These are phyloP conservation scores for Caerostris darwini DNA, from an alignment of 1,140 invertebrate genomes.

Conservation along the genomic window DNA sequence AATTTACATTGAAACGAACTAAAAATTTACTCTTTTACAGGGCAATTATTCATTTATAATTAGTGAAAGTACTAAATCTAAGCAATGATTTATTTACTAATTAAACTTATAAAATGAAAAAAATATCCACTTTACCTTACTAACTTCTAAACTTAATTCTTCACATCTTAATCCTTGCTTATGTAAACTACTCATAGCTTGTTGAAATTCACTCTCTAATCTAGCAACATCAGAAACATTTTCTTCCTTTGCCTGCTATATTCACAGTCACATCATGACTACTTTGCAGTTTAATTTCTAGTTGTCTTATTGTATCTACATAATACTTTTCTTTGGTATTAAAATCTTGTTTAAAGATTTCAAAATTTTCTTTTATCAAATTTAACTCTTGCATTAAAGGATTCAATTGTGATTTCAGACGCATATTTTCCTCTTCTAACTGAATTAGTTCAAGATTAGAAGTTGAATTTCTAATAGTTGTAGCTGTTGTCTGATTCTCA, in stretches of 20 bases:
- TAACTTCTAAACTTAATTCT: slow-evolving; percentile 92
- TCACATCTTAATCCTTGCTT: slow-evolving; percentile 93
- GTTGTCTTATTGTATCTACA: slow-evolving; percentile 27
- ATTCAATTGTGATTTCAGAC: slow-evolving; percentile 15
- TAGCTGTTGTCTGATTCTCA: not conserved
- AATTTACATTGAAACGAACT: too few species aligned
- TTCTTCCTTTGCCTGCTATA: not conserved
- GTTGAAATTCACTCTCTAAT: slow-evolving; percentile 86
- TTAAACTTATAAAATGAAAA: too few species aligned
- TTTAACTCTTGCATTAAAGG: slow-evolving; percentile 54
- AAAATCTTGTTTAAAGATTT: slow-evolving; percentile 40
- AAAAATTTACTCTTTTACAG: too few species aligned
- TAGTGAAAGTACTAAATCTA: too few species aligned
- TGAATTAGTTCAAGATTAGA: not conserved
- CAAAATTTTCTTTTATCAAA: not conserved
- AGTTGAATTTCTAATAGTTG: not conserved
- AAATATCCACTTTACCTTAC: slow-evolving; percentile 83
- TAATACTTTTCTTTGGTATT: slow-evolving; percentile 38
- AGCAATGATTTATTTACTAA: too few species aligned
- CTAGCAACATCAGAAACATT: slow-evolving; percentile 66
- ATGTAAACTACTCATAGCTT: slow-evolving; percentile 92
- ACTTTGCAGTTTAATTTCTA: not conserved
- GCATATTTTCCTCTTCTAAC: slow-evolving; percentile 44
- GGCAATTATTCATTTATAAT: too few species aligned
- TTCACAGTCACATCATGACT: not conserved